Conservation (phyloP, 2,888 invertebrate genomes). For the Caenorhabditis wallacei region DNA sequence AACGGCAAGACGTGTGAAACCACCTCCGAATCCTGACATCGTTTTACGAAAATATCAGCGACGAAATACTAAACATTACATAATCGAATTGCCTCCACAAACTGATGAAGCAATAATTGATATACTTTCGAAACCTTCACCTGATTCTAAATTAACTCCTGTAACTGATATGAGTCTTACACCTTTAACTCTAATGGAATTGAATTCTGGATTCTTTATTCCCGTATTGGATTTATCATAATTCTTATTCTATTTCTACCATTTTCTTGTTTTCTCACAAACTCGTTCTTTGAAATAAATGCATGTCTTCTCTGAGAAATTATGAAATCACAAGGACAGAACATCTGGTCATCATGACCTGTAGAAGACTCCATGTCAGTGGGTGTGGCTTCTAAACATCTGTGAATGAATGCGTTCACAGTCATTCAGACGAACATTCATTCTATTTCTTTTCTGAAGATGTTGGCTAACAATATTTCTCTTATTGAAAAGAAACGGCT, state of each 20-base stretch:
- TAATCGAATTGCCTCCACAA: slow-evolving; percentile 7
- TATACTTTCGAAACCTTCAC: neutral
- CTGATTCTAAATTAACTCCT: slow-evolving; percentile 26
- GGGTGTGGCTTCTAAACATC: slow-evolving; percentile 6
- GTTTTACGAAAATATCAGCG: neutral
- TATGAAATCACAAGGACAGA: neutral
- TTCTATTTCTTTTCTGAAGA: too few species aligned
- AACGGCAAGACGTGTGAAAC: too few species aligned
- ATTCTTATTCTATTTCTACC: neutral
- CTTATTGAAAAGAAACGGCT: too few species aligned
- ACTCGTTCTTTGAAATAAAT: neutral
- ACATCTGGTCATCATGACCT: too few species aligned
- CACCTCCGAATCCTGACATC: neutral
- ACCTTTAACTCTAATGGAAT: slow-evolving; percentile 10
- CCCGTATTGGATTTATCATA: slow-evolving; percentile 28
- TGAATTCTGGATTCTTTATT: slow-evolving; percentile 7
- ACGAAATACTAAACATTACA: neutral
- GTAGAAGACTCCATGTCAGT: too few species aligned
- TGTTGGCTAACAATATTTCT: too few species aligned
- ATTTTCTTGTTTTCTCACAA: slow-evolving; percentile 13
- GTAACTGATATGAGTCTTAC: slow-evolving; percentile 39
- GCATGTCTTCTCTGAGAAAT: neutral
- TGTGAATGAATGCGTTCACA: too few species aligned
- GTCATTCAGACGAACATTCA: too few species aligned
- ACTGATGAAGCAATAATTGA: slow-evolving; percentile 32